Conservation (phyloP, 2,113 vertebrate species). For the Machaerirhynchus nigripectus region DNA sequence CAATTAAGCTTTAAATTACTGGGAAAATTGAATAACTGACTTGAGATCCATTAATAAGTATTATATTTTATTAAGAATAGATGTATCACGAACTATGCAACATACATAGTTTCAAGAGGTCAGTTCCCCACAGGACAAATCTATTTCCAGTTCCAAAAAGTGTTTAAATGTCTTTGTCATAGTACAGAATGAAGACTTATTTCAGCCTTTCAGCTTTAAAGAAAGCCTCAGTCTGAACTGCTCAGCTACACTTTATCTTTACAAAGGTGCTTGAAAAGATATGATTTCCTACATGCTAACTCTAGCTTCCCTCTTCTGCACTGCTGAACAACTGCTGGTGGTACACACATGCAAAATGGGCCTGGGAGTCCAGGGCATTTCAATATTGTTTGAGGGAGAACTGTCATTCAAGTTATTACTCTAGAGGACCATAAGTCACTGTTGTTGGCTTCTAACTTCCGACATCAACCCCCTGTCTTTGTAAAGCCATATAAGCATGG, state of each 20-base stretch:
- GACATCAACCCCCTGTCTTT: not conserved
- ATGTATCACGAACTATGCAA: slow-evolving; percentile 12
- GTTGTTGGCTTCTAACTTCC: not conserved
- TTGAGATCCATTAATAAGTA: slow-evolving; percentile 41
- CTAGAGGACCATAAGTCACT: not conserved
- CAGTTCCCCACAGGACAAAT: not conserved
- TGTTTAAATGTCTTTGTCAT: not conserved
- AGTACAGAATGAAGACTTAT: not conserved
- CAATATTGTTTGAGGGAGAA: not conserved
- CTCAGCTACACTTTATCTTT: not conserved
- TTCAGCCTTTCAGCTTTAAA: not conserved
- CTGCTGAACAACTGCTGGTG: not conserved
- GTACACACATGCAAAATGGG: not conserved
- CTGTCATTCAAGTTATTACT: not conserved
- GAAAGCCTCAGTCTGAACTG: not conserved
- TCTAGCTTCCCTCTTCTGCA: not conserved
- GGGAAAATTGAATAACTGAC: slow-evolving; percentile 26
- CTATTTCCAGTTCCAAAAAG: not conserved
- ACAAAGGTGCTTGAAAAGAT: not conserved
- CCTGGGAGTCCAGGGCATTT: not conserved
- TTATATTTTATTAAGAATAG: slow-evolving; percentile 32
- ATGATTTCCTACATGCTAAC: not conserved
- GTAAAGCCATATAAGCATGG: not conserved
- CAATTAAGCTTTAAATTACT: slow-evolving; percentile 54
- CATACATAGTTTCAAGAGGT: slow-evolving; percentile 5